phyloP scores from a whole-genome alignment of 2,113 vertebrate genomes.

The Circaetus gallicus region DNA sequence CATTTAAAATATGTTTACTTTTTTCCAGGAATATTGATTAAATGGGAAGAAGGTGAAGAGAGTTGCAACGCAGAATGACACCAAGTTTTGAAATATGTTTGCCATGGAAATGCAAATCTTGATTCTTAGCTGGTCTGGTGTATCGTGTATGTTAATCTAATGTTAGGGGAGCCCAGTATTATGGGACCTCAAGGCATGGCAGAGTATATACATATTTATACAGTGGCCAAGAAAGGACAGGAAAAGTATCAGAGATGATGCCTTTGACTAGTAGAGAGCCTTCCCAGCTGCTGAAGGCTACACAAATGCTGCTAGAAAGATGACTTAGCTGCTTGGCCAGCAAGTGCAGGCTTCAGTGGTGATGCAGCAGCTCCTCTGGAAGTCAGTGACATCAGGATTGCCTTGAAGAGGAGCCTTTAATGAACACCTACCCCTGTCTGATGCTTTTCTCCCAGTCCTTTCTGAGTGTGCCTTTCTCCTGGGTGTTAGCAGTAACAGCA shows the following conservation, averaged over 20 bases:
- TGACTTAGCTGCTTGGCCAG: background rate
- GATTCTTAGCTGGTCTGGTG: background rate
- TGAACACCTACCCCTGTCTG: background rate
- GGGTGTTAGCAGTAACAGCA: background rate
- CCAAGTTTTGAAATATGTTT: background rate
- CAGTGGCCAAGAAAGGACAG: background rate
- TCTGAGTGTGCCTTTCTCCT: background rate
- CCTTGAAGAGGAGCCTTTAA: background rate
- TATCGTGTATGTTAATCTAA: background rate
- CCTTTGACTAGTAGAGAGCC: background rate
- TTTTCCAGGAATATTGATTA: background rate
- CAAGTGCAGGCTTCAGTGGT: background rate
- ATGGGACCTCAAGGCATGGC: background rate
- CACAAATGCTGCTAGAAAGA: background rate
- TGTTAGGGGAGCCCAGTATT: background rate
- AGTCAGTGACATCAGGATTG: background rate
- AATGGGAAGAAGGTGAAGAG: background rate
- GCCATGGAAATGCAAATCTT: background rate
- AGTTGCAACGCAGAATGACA: background rate
- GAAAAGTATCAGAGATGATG: background rate
- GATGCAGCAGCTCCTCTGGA: background rate
- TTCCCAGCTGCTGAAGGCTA: background rate
- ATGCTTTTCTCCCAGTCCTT: background rate
- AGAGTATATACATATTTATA: background rate
- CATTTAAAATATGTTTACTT: background rate